These are phyloP conservation scores for Lymantria dispar DNA, from an alignment of 2,888 invertebrate genomes.

Conservation along the genomic window DNA sequence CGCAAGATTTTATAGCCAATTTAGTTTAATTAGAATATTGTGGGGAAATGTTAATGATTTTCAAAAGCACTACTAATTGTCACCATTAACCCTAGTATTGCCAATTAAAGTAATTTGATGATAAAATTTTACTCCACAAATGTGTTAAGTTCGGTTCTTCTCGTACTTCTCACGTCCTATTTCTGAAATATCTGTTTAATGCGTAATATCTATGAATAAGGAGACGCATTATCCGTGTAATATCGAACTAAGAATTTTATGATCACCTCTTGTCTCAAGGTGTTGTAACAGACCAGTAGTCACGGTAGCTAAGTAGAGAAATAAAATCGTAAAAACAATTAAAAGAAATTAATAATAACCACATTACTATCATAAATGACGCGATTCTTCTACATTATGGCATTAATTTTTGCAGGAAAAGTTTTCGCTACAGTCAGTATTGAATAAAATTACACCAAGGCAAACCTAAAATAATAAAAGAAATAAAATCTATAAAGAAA, in stretches of 20 bases:
- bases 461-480: constrained; percentile 25
- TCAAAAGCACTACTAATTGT: constrained; percentile 34
- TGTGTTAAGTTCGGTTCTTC: constrained; percentile 1
- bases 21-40: constrained; percentile 52
- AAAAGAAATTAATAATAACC: no score
- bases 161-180: neutral
- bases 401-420: no score
- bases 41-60: constrained; percentile 27
- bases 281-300: no score
- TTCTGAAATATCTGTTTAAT: neutral
- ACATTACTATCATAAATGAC: no score
- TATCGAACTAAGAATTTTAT: no score
- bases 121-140: constrained; percentile 5
- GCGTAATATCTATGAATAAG: no score
- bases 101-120: constrained; percentile 15
- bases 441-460: no score
- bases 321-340: no score
- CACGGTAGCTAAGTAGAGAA: no score
- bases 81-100: constrained; percentile 14
- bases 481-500: constrained; percentile 41
- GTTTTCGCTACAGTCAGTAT: no score
- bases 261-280: no score
- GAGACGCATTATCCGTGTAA: constrained; percentile 17
- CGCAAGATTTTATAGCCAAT: constrained; percentile 60
- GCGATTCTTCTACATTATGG: no score